Evolutionary conservation across 2,113 vertebrate genomes (phyloP).

Genomic region (Marmota flaviventris): DNA sequence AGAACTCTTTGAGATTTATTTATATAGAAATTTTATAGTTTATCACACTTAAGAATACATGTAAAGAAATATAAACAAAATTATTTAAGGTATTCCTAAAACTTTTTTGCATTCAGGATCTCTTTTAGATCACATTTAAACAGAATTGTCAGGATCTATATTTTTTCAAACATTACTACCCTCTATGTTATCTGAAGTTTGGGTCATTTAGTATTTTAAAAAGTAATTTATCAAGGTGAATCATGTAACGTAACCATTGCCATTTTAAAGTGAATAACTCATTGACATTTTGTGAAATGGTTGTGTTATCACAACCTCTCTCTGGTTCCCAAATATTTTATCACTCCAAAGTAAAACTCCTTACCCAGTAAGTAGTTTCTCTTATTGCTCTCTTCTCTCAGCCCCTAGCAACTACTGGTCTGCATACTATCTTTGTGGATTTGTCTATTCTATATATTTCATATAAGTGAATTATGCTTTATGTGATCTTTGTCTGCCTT

Average conservation of each 20-base stretch:
- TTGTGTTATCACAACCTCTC: neutral
- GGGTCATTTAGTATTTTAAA: neutral
- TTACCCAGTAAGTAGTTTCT: neutral
- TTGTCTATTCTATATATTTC: neutral
- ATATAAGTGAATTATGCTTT: neutral
- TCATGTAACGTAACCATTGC: neutral
- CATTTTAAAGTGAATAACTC: neutral
- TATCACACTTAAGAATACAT: neutral
- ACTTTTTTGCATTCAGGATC: neutral
- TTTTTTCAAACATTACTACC: neutral
- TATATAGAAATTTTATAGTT: conserved; percentile 23
- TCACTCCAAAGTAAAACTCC: neutral
- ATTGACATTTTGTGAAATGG: neutral
- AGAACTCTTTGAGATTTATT: conserved; percentile 33
- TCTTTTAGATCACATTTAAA: neutral
- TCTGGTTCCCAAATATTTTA: neutral
- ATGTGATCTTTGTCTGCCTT: neutral
- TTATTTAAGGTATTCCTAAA: conserved; percentile 16
- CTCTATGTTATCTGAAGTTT: neutral
- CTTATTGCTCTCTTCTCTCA: neutral
- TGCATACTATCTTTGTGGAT: neutral
- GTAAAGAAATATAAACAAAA: conserved; percentile 27
- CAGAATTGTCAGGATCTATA: neutral
- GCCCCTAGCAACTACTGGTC: neutral
- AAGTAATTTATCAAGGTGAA: conserved; percentile 30